phyloP scores from a whole-genome alignment of 2,888 invertebrate species.

The Chloromyia formosa region DNA sequence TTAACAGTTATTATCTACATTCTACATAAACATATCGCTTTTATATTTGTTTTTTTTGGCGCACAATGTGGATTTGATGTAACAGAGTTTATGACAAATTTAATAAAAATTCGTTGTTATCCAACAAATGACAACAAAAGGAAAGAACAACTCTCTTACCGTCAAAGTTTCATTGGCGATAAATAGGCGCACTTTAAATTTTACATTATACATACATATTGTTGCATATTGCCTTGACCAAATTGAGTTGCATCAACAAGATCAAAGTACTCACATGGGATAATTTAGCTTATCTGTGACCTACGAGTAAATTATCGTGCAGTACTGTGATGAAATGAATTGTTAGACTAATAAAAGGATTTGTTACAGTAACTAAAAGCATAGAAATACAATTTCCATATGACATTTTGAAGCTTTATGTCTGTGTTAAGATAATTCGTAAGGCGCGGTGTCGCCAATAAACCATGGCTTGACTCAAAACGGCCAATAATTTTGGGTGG shows the following conservation, averaged over 20 bases:
- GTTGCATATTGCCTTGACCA: constrained; percentile 39
- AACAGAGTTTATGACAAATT: constrained; percentile 33
- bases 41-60: constrained; percentile 20
- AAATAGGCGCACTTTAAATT: constrained; percentile 14
- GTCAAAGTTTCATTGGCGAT: constrained; percentile 12
- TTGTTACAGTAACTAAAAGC: constrained; percentile 26
- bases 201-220: too few relatives aligned
- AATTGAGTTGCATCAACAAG: constrained; percentile 32
- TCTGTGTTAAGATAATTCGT: too few relatives aligned
- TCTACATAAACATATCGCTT: constrained; percentile 7
- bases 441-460: neutral
- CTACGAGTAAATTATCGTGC: constrained; percentile 29
- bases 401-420: constrained; percentile 36
- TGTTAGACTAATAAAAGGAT: constrained; percentile 39
- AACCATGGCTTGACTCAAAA: neutral
- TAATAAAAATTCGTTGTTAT: constrained; percentile 1
- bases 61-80: neutral
- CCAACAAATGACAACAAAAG: constrained; percentile 3
- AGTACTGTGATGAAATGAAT: constrained; percentile 28
- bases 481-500: neutral
- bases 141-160: constrained; percentile 36
- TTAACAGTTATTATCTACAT: constrained; percentile 32
- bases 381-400: constrained; percentile 5
- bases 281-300: constrained; percentile 30
- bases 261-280: too few relatives aligned